These are phyloP conservation scores for Eilema depressum DNA, from an alignment of 2,888 invertebrate species.

Conservation along the genomic window DNA sequence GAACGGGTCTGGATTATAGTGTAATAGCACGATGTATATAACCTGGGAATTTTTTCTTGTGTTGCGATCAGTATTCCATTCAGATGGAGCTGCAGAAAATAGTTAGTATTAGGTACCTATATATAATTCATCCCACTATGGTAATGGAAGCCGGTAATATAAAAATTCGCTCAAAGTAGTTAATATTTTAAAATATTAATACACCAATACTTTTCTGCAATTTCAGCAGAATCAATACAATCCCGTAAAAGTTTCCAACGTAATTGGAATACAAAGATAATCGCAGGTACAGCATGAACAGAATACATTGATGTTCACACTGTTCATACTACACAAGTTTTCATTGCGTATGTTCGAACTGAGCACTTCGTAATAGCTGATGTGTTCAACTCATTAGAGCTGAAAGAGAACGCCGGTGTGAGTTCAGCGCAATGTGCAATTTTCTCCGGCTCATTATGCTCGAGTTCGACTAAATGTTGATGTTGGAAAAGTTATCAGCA, in stretches of 20 bases:
- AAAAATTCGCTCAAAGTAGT: background rate
- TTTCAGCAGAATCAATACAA: constrained; percentile 25
- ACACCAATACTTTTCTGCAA: constrained; percentile 18
- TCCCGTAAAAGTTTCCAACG: constrained; percentile 43
- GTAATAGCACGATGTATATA: no score
- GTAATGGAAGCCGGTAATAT: background rate
- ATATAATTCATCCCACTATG: background rate
- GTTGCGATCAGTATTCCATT: background rate
- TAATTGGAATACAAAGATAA: constrained; percentile 39
- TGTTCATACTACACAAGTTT: constrained; percentile 38
- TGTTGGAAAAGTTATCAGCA: constrained; percentile 40
- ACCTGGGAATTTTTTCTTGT: background rate
- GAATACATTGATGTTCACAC: constrained; percentile 26
- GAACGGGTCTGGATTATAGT: background rate
- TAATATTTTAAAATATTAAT: background rate
- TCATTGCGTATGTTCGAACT: constrained; percentile 38
- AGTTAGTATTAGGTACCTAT: background rate
- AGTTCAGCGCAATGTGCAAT: constrained; percentile 37
- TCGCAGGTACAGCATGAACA: constrained; percentile 19
- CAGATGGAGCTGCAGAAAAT: background rate
- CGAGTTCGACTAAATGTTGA: constrained; percentile 26
- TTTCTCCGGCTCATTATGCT: constrained; percentile 46
- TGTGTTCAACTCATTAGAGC: constrained; percentile 50
- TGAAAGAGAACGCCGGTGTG: constrained; percentile 43
- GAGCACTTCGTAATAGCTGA: constrained; percentile 20